Evolutionary conservation across 2,888 invertebrate species (phyloP), one percentile per base, ranked within the genome.

Genomic region (Monoplex corrugatus): DNA sequence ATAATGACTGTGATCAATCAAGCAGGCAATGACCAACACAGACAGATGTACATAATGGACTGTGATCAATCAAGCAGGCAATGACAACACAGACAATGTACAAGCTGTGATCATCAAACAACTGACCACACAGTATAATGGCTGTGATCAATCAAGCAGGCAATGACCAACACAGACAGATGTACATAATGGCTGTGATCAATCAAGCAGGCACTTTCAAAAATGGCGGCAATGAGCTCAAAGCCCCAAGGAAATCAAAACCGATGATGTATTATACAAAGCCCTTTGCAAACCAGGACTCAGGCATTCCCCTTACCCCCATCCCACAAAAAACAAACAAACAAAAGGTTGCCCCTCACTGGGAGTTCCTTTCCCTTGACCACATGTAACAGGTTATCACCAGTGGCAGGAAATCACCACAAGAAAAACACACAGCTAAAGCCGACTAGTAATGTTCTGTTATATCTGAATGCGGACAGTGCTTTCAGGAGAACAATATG

Each of bases 201-300:
- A 68, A 50, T 45, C 57, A 19, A 38, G 84, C 84, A 84, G 84
- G 84, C 84, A 84, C 84, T 84, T 84, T 38, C 50, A 35, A 84
- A 84, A 43, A 38, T 75, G 35, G 38, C 75, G 16, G 75, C 35
- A 38, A 38, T 38, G 35, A 43, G 43, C 40, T 43, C 13, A 32
- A 8, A 72, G 5, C 43, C 78, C 78, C 43, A 38, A 38, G 23
- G 38, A 5, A 75, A 75, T 5, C 8, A 43, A 43, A 10, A 28
- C 57, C 40, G 23, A 28, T n/a, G n/a, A n/a, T n/a, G n/a, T n/a
- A n/a, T n/a, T n/a, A 23, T 50, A 13, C 40, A 23, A 0, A 5
- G 43, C 43, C 19, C 43, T 80, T 32, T 80, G 28, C 78, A 80
- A 19, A 8, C 19, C 43, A 80, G 23, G 43, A 57, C 23, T 43